A percentile compares a stretch with the other conserved stretches of the same genome.
Evolutionary conservation across 2,888 invertebrate genomes (phyloP).

Genomic region (Leptinotarsa tumamoca): DNA sequence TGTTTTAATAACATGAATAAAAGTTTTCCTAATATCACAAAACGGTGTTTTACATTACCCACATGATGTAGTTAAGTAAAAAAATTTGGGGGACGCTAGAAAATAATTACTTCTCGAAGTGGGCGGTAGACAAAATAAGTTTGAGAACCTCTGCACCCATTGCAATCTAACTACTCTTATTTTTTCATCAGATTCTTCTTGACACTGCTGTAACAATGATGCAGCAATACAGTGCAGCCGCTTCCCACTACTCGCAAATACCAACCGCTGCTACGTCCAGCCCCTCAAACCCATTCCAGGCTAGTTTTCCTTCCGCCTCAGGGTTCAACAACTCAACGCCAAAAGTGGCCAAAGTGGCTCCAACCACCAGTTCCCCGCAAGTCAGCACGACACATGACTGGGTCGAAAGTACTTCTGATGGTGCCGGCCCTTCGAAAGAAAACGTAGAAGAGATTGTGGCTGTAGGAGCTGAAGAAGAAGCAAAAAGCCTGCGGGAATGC

Average conservation of each 20-base stretch:
- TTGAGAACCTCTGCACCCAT: too few relatives aligned
- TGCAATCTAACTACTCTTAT: background rate
- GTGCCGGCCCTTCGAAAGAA: background rate
- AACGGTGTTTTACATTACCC: too few relatives aligned
- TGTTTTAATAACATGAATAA: too few relatives aligned
- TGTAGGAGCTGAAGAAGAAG: background rate
- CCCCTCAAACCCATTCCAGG: background rate
- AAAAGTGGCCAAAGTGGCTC: constrained; percentile 39
- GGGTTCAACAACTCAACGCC: constrained; percentile 17
- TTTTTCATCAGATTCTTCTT: constrained; percentile 74
- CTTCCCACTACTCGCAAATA: constrained; percentile 64
- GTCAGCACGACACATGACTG: constrained; percentile 24
- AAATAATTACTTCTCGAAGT: too few relatives aligned
- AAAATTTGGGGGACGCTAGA: too few relatives aligned
- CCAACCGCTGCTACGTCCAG: constrained; percentile 53
- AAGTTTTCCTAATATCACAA: too few relatives aligned
- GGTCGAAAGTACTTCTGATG: background rate
- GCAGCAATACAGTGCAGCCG: constrained; percentile 89
- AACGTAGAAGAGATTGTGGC: background rate
- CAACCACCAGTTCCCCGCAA: constrained; percentile 34
- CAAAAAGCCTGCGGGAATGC: background rate
- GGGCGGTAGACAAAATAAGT: too few relatives aligned
- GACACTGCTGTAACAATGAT: constrained; percentile 95
- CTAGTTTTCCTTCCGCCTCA: constrained; percentile 8
- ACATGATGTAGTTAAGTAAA: too few relatives aligned